Evolutionary conservation across 35 echinoderm and acorn worm species (phyloP), one percentile per base, ranked within the genome.

Genomic region (Heliocidaris tuberculata): DNA sequence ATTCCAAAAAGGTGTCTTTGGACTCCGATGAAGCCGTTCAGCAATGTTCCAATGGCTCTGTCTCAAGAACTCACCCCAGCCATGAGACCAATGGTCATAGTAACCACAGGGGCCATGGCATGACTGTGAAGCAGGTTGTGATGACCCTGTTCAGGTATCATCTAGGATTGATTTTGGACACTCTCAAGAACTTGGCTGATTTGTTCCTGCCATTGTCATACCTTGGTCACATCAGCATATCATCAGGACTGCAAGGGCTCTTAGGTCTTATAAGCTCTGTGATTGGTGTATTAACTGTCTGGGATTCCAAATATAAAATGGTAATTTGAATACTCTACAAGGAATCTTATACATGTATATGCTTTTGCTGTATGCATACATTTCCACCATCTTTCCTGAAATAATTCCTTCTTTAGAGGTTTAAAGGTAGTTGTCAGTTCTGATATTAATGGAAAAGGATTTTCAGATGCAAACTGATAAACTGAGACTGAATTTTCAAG

Each of bases 201-300:
- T 54, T 99, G 49, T 96, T 97, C 60, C 97, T 99, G 32, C 98
- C 98, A 15, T 85, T 96, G 8, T 96, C 96, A 49, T 95, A 94
- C 95, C 85, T 99, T 11, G 98, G 98, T 13, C 97, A 99, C 86
- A n/a, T 99, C 9, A 49, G 92, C 29, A 85, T 96, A 32, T 95
- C 96, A 11, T 90, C 96, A 65, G 98, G 96, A 30, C 31, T 97
- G 47, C 96, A 96, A 87, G 98, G 98, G 32, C 60, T 99, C 11
- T 96, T 90, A 56, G 98, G 98, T 35, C 52, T 99, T 7, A 96
- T 97, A 5, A 96, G 95, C 32, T 99, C 98, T 11, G 29, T 99
- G 0, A 94, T 99, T 86, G 98, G 98, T n/a, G 86, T 99, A 15
- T 48, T 96, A 12, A 97, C 96, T 48, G 95, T 99, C 24, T 99